Evolutionary conservation across 2,888 invertebrate genomes (phyloP).

Genomic region (Lithophane semibrunnea): DNA sequence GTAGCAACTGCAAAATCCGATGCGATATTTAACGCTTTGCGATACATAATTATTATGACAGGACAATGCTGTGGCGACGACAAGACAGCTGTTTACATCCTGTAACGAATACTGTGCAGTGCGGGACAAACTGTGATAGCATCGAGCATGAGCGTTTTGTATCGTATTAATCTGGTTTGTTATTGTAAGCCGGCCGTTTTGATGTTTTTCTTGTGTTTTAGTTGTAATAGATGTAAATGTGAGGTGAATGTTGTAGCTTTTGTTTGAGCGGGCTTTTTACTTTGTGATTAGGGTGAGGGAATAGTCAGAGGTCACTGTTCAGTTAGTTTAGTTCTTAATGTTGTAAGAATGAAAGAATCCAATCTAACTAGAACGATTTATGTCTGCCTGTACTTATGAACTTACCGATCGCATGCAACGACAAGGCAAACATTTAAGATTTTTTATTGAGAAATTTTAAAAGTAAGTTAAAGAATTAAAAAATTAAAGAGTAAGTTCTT

Average conservation of each 20-base stretch:
- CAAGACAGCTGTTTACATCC: constrained; percentile 80
- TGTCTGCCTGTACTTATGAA: not conserved
- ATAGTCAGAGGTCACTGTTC: not conserved
- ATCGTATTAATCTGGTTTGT: constrained; percentile 79
- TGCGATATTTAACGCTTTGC: constrained; percentile 82
- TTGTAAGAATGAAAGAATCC: not conserved
- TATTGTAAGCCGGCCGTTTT: constrained; percentile 71
- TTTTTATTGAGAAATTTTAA: not conserved
- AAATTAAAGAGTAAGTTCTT: too few relatives aligned
- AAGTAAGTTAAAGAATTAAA: not conserved
- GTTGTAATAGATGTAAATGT: constrained; percentile 54
- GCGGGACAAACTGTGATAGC: constrained; percentile 75
- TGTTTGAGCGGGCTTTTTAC: not conserved
- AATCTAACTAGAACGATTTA: too few relatives aligned
- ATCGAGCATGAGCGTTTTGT: constrained; percentile 75
- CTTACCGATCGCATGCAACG: not conserved
- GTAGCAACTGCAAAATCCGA: constrained; percentile 75
- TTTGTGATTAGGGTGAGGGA: not conserved
- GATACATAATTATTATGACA: constrained; percentile 88
- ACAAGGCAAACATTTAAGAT: not conserved
- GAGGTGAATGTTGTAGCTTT: constrained; percentile 20
- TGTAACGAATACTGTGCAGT: constrained; percentile 69
- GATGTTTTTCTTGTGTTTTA: constrained; percentile 62
- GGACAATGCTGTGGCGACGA: constrained; percentile 79
- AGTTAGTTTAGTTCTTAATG: not conserved